phyloP scores from a whole-genome alignment of 2,888 invertebrate species.

The Trissolcus japonicus region DNA sequence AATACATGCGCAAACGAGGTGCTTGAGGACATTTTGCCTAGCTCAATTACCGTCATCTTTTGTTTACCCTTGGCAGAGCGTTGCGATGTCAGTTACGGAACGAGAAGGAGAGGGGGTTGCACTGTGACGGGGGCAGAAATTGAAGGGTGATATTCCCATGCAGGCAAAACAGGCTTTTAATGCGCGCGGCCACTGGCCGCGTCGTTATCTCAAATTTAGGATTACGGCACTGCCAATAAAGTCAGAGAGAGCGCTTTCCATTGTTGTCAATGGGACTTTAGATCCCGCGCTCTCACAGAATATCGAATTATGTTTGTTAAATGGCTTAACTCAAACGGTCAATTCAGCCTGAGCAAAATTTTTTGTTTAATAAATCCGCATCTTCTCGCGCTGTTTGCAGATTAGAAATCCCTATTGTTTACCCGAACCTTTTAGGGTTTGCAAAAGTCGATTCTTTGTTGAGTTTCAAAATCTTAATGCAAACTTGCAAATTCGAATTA shows the following conservation, averaged over 20 bases:
- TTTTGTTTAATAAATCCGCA: constrained; percentile 31
- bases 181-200: constrained; percentile 39
- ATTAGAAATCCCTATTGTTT: constrained; percentile 36
- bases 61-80: constrained; percentile 60
- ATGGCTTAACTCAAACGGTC: constrained; percentile 40
- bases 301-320: constrained; percentile 53
- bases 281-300: constrained; percentile 43
- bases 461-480: constrained; percentile 14
- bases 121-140: constrained; percentile 25
- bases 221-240: constrained; percentile 53
- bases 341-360: constrained; percentile 21
- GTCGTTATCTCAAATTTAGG: constrained; percentile 54
- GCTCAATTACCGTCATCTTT: constrained; percentile 62
- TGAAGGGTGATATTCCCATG: constrained; percentile 42
- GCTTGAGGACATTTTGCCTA: constrained; percentile 45
- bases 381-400: constrained; percentile 29
- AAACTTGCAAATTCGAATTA: constrained; percentile 11
- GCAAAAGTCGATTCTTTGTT: constrained; percentile 1
- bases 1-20: constrained; percentile 60
- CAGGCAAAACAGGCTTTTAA: constrained; percentile 40
- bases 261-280: constrained; percentile 46
- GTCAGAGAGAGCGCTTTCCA: constrained; percentile 48
- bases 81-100: constrained; percentile 37
- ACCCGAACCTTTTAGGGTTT: not conserved
- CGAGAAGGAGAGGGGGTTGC: not conserved